Evolutionary conservation across 2,888 invertebrate species (phyloP).

Genomic region (Rhagonycha lutea): DNA sequence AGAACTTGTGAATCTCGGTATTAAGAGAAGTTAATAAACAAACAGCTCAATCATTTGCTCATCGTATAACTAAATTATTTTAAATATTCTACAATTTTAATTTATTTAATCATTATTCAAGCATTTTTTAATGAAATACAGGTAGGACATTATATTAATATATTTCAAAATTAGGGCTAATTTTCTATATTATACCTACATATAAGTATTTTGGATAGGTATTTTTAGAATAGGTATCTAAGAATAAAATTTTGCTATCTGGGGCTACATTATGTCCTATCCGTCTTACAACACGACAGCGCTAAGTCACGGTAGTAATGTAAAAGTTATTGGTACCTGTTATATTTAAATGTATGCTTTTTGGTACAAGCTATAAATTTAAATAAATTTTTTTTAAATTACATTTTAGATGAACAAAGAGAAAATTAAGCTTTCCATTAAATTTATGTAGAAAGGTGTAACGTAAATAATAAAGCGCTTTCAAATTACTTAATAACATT

Average conservation of each 20-base stretch:
- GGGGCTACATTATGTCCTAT: background rate
- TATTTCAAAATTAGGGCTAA: too few relatives aligned
- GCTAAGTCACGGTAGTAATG: background rate
- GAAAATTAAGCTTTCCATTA: background rate
- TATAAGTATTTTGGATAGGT: background rate
- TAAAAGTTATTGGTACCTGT: background rate
- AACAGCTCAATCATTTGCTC: too few relatives aligned
- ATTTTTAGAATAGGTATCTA: background rate
- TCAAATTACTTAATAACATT: background rate
- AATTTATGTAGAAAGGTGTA: background rate
- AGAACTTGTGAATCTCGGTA: too few relatives aligned
- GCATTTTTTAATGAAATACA: too few relatives aligned
- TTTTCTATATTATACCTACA: background rate
- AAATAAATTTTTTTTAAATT: background rate
- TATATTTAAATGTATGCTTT: background rate
- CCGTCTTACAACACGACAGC: background rate
- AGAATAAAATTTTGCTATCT: background rate
- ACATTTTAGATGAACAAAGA: background rate
- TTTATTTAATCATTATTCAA: too few relatives aligned
- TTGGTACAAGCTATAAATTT: background rate
- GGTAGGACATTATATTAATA: too few relatives aligned
- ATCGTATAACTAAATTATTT: too few relatives aligned
- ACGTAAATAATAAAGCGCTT: background rate
- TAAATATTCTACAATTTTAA: too few relatives aligned
- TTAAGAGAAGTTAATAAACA: too few relatives aligned